Conservation (phyloP, 2,113 vertebrate genomes). For the Tyrannus savana region DNA sequence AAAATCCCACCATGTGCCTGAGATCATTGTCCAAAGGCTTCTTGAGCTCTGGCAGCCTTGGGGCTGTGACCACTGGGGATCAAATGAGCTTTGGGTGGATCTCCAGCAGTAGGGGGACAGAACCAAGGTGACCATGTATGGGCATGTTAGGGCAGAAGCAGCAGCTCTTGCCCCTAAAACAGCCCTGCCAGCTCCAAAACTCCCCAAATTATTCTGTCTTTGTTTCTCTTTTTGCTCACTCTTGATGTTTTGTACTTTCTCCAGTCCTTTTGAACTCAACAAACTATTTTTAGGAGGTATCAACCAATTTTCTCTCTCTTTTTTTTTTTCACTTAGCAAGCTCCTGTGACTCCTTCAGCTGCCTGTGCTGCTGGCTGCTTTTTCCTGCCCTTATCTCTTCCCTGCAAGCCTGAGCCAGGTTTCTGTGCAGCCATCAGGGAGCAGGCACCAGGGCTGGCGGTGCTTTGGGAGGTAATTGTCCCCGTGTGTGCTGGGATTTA, state of each 20-base stretch:
- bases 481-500: background rate
- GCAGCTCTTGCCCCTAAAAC: rapidly evolving
- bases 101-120: background rate
- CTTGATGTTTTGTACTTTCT: background rate
- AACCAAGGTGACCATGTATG: rapidly evolving
- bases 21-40: rapidly evolving
- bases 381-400: conserved; percentile 3
- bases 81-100: background rate
- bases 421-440: background rate
- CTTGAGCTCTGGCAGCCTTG: background rate
- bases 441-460: background rate
- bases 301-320: background rate
- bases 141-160: background rate
- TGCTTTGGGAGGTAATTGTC: background rate
- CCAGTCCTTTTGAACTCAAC: background rate
- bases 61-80: background rate
- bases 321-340: background rate
- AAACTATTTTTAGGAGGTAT: background rate
- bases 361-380: background rate
- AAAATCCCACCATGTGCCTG: background rate
- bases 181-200: background rate
- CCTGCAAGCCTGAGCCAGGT: background rate
- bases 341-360: background rate
- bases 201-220: background rate
- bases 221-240: background rate